These are phyloP conservation scores for Drosophila nigromelanica DNA, from an alignment of 1,140 invertebrate genomes.

Conservation along the genomic window DNA sequence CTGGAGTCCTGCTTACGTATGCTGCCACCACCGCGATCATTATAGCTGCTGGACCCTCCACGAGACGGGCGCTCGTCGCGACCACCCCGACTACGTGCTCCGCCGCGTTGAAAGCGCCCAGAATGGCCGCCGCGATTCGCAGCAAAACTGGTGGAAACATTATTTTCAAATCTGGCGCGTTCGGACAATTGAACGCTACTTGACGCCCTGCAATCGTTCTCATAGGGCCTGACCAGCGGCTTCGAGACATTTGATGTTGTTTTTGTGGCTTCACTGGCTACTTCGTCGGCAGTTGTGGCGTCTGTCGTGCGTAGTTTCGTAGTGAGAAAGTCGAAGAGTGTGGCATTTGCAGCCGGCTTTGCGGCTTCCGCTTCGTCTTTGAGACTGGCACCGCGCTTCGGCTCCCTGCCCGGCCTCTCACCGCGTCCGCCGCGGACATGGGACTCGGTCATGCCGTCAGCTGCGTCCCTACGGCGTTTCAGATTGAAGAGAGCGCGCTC, in stretches of 20 bases:
- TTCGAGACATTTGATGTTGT: constrained; percentile 71
- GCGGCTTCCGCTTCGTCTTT: constrained; percentile 86
- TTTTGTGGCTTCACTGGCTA: constrained; percentile 72
- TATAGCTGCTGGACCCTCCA: constrained; percentile 21
- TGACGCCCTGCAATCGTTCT: constrained; percentile 14
- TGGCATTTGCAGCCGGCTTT: constrained; percentile 93
- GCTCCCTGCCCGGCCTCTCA: constrained; percentile 53
- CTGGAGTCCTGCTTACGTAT: constrained; percentile 27
- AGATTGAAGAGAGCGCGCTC: constrained; percentile 89
- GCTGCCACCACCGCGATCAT: constrained; percentile 23
- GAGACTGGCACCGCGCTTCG: constrained; percentile 82
- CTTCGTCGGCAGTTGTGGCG: constrained; percentile 2
- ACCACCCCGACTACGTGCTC: constrained; percentile 39
- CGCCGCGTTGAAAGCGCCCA: constrained; percentile 40
- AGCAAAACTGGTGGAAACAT: constrained; percentile 82
- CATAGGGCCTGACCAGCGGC: constrained; percentile 41
- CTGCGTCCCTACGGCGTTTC: constrained; percentile 85
- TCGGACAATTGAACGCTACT: constrained; percentile 11
- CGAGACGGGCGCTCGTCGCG: constrained; percentile 54
- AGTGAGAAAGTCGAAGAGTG: constrained; percentile 94
- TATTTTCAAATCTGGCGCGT: constrained; percentile 77
- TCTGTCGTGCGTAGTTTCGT: constrained; percentile 87
- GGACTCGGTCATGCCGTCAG: constrained; percentile 50
- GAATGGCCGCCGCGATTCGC: constrained; percentile 62
- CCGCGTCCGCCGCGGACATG: constrained; percentile 84